These are phyloP conservation scores for Ammospiza nelsoni DNA, from an alignment of 2,113 vertebrate genomes.

Conservation along the genomic window DNA sequence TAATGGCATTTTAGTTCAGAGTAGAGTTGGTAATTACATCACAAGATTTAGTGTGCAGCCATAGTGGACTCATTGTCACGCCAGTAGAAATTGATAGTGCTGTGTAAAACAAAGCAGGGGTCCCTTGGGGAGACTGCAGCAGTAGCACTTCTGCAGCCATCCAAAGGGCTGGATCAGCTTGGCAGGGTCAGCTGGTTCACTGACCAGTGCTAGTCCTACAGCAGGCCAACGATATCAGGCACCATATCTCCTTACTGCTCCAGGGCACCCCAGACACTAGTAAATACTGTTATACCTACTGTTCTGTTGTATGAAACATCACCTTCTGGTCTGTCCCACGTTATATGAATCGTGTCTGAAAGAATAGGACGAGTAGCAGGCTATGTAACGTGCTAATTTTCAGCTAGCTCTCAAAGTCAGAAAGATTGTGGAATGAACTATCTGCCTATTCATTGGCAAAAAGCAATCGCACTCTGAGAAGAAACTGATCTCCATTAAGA, in stretches of 20 bases:
- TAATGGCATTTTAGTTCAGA: background rate
- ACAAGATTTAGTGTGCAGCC: background rate
- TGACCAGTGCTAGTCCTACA: background rate
- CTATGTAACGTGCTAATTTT: background rate
- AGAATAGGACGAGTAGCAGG: background rate
- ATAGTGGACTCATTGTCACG: rapidly evolving
- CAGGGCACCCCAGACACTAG: background rate
- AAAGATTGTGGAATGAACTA: background rate
- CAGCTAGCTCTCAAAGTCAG: background rate
- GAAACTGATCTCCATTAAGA: background rate
- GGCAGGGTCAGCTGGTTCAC: background rate
- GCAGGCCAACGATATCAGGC: background rate
- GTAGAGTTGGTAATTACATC: background rate
- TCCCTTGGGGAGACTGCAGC: background rate
- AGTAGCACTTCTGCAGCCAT: background rate
- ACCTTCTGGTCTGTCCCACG: background rate
- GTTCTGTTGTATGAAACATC: background rate
- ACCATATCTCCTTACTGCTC: background rate
- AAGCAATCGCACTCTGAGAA: background rate
- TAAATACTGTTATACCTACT: background rate
- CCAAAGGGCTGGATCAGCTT: background rate
- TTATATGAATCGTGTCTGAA: background rate
- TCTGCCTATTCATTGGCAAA: background rate
- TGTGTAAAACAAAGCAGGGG: background rate
- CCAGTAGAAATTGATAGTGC: rapidly evolving